Conservation (phyloP, 2,797 vertebrate genomes). For the Poeciliopsis infans region DNA sequence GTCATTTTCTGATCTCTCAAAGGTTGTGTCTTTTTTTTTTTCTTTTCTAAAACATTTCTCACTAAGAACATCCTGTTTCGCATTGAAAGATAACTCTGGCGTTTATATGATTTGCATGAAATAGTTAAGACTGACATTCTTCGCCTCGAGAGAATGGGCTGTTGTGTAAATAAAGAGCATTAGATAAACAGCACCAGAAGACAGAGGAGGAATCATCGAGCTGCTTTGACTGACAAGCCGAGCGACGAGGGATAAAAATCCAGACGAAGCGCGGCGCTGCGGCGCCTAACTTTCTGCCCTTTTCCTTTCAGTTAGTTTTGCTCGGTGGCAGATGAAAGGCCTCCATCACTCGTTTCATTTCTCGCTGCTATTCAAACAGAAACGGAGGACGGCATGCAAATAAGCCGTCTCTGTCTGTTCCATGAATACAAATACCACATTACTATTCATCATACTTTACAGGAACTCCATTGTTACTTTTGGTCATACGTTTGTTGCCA, state of each 20-base stretch:
- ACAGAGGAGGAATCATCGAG: constrained; percentile 26
- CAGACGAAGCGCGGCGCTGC: constrained; percentile 30
- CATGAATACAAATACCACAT: constrained; percentile 65
- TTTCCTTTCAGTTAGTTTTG: constrained; percentile 52
- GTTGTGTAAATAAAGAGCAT: not conserved
- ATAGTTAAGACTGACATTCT: not conserved
- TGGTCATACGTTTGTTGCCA: constrained; percentile 9
- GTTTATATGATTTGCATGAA: not conserved
- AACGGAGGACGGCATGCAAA: constrained; percentile 41
- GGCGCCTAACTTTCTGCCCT: constrained; percentile 44
- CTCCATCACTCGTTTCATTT: constrained; percentile 59
- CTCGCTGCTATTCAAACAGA: constrained; percentile 58
- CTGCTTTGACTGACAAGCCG: constrained; percentile 24
- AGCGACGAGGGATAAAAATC: constrained; percentile 43
- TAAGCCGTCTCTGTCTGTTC: constrained; percentile 41
- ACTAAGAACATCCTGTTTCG: not conserved
- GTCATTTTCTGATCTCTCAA: not conserved
- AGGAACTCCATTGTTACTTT: constrained; percentile 26
- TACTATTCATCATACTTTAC: constrained; percentile 47
- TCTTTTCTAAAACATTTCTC: not conserved
- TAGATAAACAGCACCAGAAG: constrained; percentile 1
- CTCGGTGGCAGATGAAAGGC: constrained; percentile 64
- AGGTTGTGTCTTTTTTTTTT: not conserved
- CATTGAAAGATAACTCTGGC: not conserved
- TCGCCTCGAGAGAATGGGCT: not conserved